Base-by-base conservation (phyloP, 2,888 invertebrate genomes). In the Amiota minor region DNA sequence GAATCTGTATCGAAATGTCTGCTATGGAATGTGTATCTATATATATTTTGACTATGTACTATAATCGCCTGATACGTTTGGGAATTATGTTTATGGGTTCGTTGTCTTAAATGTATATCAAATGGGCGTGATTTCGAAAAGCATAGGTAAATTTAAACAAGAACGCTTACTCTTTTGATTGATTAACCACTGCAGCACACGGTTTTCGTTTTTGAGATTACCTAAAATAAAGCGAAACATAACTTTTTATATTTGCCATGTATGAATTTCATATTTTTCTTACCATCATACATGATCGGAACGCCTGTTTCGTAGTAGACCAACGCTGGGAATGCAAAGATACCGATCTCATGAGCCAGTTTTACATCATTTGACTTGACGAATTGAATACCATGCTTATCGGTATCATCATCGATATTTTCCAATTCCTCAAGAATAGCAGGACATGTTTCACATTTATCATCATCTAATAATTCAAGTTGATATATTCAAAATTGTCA, bases 201-300 rank as follows among this genome's bases (percentile, higher is more conserved):
- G 95, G 92, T 95, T 95, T 93, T 97, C 96, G 91, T 96, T 95
- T 93, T 93, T 95, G 93, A 97, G 95, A 93, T 96, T 94, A 93
- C 96, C 96, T 96, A 47, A 0, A 74, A 72, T 8, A 23, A 46
- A 14, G 8, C 46, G 71, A 79, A 88, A 10, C 11, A n/a, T 67
- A 65, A 10, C n/a, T 53, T 20, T 6, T 59, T 70, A 72, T 55
- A 49, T 55, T 53, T 71, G 71, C 70, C 75, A 55, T 65, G 71
- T 73, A 74, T 69, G 64, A 9, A 46, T 3, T 47, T 14, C 35
- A 35, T 35, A 35, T 35, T 35, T 35, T 2, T 89, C 95, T 95
- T 92, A 97, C 97, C 97, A 91, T 97, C 96, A 90, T 96, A 97
- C 95, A 97, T 96, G 87, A 97, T 96, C 83, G 97, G 97, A 81